phyloP scores from a whole-genome alignment of 2,113 vertebrate genomes.

The Syngnathus floridae region DNA sequence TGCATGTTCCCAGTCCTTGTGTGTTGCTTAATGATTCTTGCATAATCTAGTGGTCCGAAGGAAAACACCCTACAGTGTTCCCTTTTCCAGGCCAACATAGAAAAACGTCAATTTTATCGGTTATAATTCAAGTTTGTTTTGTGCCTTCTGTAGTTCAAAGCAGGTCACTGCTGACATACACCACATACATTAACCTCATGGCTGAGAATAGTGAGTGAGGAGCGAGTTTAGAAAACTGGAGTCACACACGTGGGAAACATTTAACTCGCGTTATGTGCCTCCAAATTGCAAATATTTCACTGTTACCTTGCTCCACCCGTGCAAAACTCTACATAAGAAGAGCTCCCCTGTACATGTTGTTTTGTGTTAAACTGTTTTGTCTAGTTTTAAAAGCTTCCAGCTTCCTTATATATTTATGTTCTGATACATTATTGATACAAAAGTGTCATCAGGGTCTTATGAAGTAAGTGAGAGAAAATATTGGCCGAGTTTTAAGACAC shows the following conservation, averaged over 20 bases:
- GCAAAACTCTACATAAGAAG: neutral
- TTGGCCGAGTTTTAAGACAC: neutral
- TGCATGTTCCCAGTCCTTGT: neutral
- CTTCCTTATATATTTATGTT: too few relatives aligned
- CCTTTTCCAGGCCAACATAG: neutral
- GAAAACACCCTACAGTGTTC: neutral
- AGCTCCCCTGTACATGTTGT: too few relatives aligned
- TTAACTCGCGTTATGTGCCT: neutral
- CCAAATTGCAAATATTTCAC: neutral
- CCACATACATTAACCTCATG: neutral
- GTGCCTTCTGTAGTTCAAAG: neutral
- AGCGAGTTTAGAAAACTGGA: neutral
- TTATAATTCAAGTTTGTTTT: neutral
- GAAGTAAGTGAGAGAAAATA: neutral
- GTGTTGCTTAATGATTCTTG: constrained; percentile 34
- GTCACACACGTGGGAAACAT: neutral
- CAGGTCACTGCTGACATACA: neutral
- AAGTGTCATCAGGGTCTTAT: neutral
- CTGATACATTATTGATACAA: too few relatives aligned
- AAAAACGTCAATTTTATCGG: neutral
- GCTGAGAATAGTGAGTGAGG: neutral
- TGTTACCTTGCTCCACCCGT: neutral
- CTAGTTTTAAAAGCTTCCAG: too few relatives aligned
- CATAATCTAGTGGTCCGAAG: constrained; percentile 8
- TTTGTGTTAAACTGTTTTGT: too few relatives aligned